Percentiles rank a stretch among this genome's conserved stretches.
Conservation (phyloP, 1,140 invertebrate species). For the Adoxophyes honmai region DNA sequence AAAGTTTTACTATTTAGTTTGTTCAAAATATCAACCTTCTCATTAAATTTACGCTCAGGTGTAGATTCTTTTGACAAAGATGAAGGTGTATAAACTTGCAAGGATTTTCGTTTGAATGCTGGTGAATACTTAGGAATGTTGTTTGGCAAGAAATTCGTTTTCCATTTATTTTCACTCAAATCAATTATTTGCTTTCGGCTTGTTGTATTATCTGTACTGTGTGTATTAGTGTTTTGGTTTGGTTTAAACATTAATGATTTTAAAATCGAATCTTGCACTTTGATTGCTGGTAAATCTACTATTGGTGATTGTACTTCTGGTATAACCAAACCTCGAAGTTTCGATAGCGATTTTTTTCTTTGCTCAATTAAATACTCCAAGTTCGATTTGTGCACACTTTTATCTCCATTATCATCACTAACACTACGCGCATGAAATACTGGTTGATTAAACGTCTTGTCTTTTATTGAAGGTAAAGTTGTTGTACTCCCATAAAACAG, state of each 20-base stretch:
- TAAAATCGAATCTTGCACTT: constrained; percentile 78
- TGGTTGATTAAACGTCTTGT: constrained; percentile 39
- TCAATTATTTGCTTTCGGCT: constrained; percentile 36
- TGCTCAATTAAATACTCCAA: constrained; percentile 86
- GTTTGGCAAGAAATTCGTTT: constrained; percentile 65
- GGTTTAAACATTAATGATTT: constrained; percentile 52
- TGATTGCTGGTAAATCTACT: constrained; percentile 85
- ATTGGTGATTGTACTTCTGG: constrained; percentile 83
- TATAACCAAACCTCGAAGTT: constrained; percentile 90
- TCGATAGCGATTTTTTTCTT: constrained; percentile 87
- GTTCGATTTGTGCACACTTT: constrained; percentile 74
- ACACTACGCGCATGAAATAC: constrained; percentile 61
- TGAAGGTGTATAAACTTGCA: constrained; percentile 80
- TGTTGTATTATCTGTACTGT: constrained; percentile 39
- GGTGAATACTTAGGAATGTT: constrained; percentile 89
- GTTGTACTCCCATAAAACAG: constrained; percentile 69
- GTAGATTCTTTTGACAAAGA: constrained; percentile 65
- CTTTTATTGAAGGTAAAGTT: constrained; percentile 45
- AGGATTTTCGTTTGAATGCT: constrained; percentile 87
- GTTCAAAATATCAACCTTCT: constrained; percentile 47
- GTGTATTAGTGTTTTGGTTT: constrained; percentile 35
- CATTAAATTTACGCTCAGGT: constrained; percentile 55
- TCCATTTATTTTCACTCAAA: constrained; percentile 75
- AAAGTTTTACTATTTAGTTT: constrained; percentile 42
- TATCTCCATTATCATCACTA: constrained; percentile 68